Evolutionary conservation across 2,797 vertebrate genomes (phyloP), one percentile per base, ranked within the genome.

Genomic region (Rhadinocentrus ornatus): DNA sequence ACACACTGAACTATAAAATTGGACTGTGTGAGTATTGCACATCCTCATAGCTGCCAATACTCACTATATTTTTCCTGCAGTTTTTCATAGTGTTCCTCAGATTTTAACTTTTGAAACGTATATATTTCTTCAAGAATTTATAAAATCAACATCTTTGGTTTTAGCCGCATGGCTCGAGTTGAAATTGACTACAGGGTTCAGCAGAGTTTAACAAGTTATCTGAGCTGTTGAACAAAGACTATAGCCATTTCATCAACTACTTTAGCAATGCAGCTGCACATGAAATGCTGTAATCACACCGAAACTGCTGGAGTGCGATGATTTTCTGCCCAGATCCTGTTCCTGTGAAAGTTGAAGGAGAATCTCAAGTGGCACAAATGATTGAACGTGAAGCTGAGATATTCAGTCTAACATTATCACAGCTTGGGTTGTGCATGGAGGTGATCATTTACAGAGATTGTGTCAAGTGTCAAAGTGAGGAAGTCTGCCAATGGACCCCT

Each of bases 171-270:
- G 27, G 62, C 4, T 64, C 39, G 20, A 32, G 59, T 31, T 57
- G 56, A 44, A 48, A 44, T 61, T 3, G 34, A 62, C 54, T 68
- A 37, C 56, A 44, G 71, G 34, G 12, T 52, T 29, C 61, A 20
- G 58, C 48, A 60, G 48, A 68, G 55, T 29, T 48, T 22, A 41
- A 37, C 62, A 60, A 53, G 59, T 67, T 50, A 62, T 34, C 20
- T 52, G 32, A 72, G 62, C 70, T 48, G 64, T 56, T 37, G 29
- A 66, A 58, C 34, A 31, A 18, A 73, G n/a, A 32, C 71, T 39
- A 7, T 26, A 39, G n/a, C 55, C 35, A 34, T 29, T 77, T 37
- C 50, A 58, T 52, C 12, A 12, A 29, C 53, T 24, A 5, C 53
- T 24, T 34, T 32, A 39, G 46, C 34, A 62, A 29, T 59, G 53